Evolutionary conservation across 2,797 vertebrate genomes (phyloP), one percentile per base, ranked within the genome.

Genomic region (Discoglossus pictus): DNA sequence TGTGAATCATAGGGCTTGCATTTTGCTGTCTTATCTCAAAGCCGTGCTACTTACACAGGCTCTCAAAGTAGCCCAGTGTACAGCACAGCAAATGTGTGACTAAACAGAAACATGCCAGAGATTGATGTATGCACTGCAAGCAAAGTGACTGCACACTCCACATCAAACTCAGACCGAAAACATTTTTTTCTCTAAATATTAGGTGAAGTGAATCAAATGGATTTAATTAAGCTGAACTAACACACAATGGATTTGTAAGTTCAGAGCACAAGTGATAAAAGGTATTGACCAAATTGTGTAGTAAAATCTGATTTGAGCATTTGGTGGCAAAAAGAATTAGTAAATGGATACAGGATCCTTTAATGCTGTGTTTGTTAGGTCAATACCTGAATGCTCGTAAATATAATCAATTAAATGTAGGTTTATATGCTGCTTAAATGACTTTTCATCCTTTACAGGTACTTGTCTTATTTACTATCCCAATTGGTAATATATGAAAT

Each of bases 261-360:
- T 27, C 25, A 43, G 39, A 54, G 18, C 42, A 31, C 34, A 38
- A 17, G 64, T 48, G 34, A 47, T 65, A 39, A 55, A 66, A 47
- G n/a, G 13, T 65, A 47, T 46, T 56, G 42, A 65, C 51, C 53
- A n/a, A 27, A 12, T 39, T 10, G 16, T 48, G 21, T 31, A 20
- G 16, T 4, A 58, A 25, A 58, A 53, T 6, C 38, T 34, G 17
- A 16, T 21, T 7, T 6, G 18, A 56, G 52, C 25, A 36, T 10
- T 65, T 36, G 27, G 20, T 44, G 42, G 2, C 16, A 17, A 18
- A 18, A 18, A 15, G 36, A 56, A 39, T 20, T 48, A 20, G 39
- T 56, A 38, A 56, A 55, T 25, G 31, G 53, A 48, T 36, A 17
- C 20, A 21, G 27, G 36, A 35, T 53, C 31, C n/a, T 65, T 15